Percentiles rank a stretch among this genome's conserved stretches.
phyloP scores from a whole-genome alignment of 2,888 invertebrate genomes.

The Netelia fuscicornis region DNA sequence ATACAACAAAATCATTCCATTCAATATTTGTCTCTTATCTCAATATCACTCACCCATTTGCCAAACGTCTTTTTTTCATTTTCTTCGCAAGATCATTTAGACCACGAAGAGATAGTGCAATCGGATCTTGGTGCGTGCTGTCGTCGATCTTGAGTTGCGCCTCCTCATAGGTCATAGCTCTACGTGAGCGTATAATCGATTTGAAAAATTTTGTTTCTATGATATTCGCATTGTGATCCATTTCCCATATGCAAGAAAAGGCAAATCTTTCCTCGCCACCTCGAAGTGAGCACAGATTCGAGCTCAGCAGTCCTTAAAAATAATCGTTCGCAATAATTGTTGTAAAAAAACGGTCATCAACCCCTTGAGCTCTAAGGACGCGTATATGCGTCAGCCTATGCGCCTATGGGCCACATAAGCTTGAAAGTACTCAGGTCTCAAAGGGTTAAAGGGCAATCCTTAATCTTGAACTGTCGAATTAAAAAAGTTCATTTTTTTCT shows the following conservation, averaged over 20 bases:
- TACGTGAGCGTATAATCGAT: slow-evolving; percentile 95
- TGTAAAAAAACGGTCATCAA: too few relatives aligned
- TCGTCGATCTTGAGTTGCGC: slow-evolving; percentile 98
- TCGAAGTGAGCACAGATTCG: slow-evolving; percentile 97
- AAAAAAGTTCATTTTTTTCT: too few relatives aligned
- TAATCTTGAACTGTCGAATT: background rate
- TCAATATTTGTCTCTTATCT: background rate
- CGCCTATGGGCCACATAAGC: too few relatives aligned
- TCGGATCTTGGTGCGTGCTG: slow-evolving; percentile 88
- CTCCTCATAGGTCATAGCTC: slow-evolving; percentile 98
- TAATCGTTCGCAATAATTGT: slow-evolving; percentile 18
- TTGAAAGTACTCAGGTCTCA: too few relatives aligned
- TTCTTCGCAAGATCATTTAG: slow-evolving; percentile 96
- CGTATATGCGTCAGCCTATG: too few relatives aligned
- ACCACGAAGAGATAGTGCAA: slow-evolving; percentile 92
- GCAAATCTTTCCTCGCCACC: slow-evolving; percentile 96
- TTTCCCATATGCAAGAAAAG: slow-evolving; percentile 98
- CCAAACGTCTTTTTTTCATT: slow-evolving; percentile 92
- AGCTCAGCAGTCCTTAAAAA: slow-evolving; percentile 93
- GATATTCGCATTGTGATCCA: slow-evolving; percentile 94
- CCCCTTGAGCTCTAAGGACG: too few relatives aligned
- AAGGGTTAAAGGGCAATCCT: too few relatives aligned
- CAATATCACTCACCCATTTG: slow-evolving; percentile 89
- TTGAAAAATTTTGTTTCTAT: slow-evolving; percentile 94
- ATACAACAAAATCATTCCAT: background rate